phyloP scores from a whole-genome alignment of 2,113 vertebrate genomes.

The Tragelaphus imberbis region DNA sequence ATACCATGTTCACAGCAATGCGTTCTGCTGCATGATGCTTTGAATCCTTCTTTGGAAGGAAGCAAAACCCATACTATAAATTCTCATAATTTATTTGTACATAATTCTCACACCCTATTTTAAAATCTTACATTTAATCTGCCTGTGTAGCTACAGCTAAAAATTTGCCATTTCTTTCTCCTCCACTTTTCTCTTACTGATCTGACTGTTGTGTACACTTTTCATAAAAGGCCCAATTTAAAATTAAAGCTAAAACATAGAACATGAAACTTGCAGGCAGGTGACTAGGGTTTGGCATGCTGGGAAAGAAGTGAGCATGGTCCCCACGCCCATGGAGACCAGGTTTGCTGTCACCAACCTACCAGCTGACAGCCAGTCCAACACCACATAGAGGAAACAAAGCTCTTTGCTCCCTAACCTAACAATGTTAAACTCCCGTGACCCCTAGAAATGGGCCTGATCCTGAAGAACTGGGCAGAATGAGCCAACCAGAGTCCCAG shows the following conservation, averaged over 20 bases:
- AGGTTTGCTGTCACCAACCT: not conserved
- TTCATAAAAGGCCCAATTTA: not conserved
- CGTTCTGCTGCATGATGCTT: not conserved
- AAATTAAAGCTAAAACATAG: not conserved
- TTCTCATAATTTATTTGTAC: not conserved
- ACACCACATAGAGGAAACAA: not conserved
- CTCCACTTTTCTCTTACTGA: not conserved
- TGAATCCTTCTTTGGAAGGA: not conserved
- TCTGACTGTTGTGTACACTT: not conserved
- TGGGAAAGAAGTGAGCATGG: not conserved
- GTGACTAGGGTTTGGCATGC: too few species aligned
- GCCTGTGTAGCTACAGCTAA: not conserved
- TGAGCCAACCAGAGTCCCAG: not conserved
- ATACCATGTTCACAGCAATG: not conserved
- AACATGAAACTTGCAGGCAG: not conserved
- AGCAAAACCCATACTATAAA: not conserved
- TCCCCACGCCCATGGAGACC: not conserved
- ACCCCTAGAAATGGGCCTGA: not conserved
- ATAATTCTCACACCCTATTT: not conserved
- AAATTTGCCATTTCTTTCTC: not conserved
- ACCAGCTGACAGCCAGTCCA: not conserved
- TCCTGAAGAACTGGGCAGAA: not conserved
- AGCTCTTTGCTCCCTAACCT: not conserved
- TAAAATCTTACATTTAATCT: not conserved
- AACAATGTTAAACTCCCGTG: fast-evolving